Percentiles rank a stretch among this genome's conserved stretches.
Conservation (phyloP, 2,888 invertebrate genomes). For the Clivina fossor region DNA sequence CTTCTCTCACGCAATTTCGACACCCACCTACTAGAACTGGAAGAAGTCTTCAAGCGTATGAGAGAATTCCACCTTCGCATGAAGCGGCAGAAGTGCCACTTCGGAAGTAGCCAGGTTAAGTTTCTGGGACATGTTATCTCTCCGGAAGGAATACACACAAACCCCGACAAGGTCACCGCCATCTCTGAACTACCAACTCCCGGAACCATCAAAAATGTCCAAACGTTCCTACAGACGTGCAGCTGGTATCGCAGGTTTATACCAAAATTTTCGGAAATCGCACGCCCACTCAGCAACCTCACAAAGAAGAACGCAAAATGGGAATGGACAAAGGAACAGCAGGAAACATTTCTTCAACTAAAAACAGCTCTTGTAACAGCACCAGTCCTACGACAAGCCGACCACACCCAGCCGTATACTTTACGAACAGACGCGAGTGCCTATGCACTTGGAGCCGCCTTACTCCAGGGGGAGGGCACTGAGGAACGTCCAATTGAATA, state of each 20-base stretch:
- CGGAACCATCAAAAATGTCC: slow-evolving; percentile 2
- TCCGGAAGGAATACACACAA: neutral
- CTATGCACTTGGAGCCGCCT: slow-evolving; percentile 25
- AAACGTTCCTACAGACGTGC: slow-evolving; percentile 3
- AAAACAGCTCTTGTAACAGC: neutral
- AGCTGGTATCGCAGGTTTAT: slow-evolving; percentile 5
- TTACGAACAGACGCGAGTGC: slow-evolving; percentile 20
- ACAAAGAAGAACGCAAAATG: neutral
- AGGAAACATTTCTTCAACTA: neutral
- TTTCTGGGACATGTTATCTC: slow-evolving; percentile 6
- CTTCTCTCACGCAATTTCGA: slow-evolving; percentile 7
- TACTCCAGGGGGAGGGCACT: slow-evolving; percentile 23
- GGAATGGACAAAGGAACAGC: neutral
- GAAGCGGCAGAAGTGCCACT: neutral
- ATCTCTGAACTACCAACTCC: neutral
- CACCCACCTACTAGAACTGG: slow-evolving; percentile 10
- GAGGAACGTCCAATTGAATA: slow-evolving; percentile 24
- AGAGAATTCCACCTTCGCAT: neutral
- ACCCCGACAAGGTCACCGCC: neutral
- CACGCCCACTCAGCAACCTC: neutral
- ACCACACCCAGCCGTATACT: neutral
- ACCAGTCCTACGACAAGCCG: neutral
- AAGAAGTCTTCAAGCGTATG: slow-evolving; percentile 3
- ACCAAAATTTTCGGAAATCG: neutral
- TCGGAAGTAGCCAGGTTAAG: neutral